Conservation (phyloP, 2,797 vertebrate genomes). For the Pampus argenteus region DNA sequence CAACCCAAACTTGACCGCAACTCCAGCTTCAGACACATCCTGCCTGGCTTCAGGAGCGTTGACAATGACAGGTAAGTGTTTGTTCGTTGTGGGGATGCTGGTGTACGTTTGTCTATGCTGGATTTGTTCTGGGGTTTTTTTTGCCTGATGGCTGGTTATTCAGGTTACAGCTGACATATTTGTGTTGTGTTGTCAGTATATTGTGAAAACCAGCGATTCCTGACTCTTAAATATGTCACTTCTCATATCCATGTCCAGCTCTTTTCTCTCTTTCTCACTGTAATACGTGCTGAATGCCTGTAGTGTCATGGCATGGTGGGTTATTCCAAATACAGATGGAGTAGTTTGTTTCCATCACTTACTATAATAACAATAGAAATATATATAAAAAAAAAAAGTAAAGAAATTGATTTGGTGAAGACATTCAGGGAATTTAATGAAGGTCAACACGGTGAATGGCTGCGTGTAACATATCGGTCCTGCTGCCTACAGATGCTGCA, state of each 20-base stretch:
- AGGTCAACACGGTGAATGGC: too few relatives aligned
- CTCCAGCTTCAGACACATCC: constrained; percentile 99
- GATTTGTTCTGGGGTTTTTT: constrained; percentile 24
- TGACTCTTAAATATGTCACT: constrained; percentile 63
- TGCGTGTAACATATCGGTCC: too few relatives aligned
- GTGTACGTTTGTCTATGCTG: constrained; percentile 15
- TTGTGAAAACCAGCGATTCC: constrained; percentile 61
- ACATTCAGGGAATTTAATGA: too few relatives aligned
- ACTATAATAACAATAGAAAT: too few relatives aligned
- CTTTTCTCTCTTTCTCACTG: background rate
- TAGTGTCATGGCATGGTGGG: background rate
- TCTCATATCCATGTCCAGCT: background rate
- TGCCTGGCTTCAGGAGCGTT: constrained; percentile 94
- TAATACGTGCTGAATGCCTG: constrained; percentile 1
- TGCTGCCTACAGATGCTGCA: too few relatives aligned
- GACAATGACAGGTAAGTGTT: constrained; percentile 95
- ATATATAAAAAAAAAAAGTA: too few relatives aligned
- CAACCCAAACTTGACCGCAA: constrained; percentile 98
- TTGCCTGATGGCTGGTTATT: constrained; percentile 60
- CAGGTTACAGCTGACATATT: constrained; percentile 73
- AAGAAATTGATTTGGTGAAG: too few relatives aligned
- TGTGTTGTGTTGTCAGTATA: constrained; percentile 49
- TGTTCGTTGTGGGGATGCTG: background rate
- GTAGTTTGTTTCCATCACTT: too few relatives aligned
- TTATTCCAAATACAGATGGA: too few relatives aligned